Percentiles rank a stretch among this genome's conserved stretches.
Evolutionary conservation across 2,888 invertebrate genomes (phyloP).

Genomic region (Pocota personata): DNA sequence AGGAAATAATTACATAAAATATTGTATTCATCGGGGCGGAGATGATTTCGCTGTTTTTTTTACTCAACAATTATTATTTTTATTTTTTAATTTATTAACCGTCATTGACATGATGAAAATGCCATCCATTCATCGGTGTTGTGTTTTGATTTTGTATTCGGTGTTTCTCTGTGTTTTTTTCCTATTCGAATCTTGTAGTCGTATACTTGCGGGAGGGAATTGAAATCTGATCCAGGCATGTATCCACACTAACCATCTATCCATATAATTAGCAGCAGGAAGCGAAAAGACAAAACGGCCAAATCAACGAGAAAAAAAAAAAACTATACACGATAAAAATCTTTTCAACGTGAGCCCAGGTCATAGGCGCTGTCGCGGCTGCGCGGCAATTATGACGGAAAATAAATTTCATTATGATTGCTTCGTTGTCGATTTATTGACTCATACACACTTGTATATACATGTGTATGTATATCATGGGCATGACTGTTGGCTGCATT

Average conservation of each 20-base stretch:
- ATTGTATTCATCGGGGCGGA: conserved; percentile 43
- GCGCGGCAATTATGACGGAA: conserved; percentile 81
- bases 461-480: not conserved
- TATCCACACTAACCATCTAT: conserved; percentile 11
- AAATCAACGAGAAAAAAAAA: conserved; percentile 32
- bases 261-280: conserved; percentile 59
- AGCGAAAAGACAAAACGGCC: conserved; percentile 44
- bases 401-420: conserved; percentile 82
- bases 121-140: conserved; percentile 37
- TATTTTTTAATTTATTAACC: conserved; percentile 47
- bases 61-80: not conserved
- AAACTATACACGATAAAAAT: conserved; percentile 45
- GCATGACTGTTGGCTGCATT: conserved; percentile 28
- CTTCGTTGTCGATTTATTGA: conserved; percentile 81
- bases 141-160: not conserved
- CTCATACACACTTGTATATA: conserved; percentile 73
- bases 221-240: conserved; percentile 48
- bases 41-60: conserved; percentile 35
- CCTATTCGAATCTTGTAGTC: not conserved
- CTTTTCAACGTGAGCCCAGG: conserved; percentile 35
- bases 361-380: conserved; percentile 15
- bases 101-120: conserved; percentile 61
- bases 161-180: not conserved
- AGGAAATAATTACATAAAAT: conserved; percentile 71
- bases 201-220: conserved; percentile 27